Percentiles rank a stretch among this genome's conserved stretches.
phyloP scores from a whole-genome alignment of 2,888 invertebrate species.

The Polylopha cassiicola region DNA sequence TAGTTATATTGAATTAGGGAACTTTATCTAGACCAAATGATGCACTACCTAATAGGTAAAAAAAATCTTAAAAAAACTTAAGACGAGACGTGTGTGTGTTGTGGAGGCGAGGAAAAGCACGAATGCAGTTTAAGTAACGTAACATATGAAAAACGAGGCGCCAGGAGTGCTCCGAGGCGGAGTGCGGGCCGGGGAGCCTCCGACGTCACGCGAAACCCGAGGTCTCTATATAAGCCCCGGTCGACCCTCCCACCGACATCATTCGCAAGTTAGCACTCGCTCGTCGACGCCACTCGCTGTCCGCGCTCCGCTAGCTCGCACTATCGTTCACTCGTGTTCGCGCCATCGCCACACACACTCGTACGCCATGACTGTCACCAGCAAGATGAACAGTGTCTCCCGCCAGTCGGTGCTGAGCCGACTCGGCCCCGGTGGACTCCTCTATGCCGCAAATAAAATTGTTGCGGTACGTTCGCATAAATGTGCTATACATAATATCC shows the following conservation, averaged over 20 bases:
- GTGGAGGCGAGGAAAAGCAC: constrained; percentile 36
- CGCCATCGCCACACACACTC: constrained; percentile 47
- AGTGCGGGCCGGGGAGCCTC: constrained; percentile 39
- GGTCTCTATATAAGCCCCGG: constrained; percentile 66
- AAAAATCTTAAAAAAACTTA: neutral
- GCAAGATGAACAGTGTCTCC: constrained; percentile 75
- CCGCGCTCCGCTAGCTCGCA: constrained; percentile 37
- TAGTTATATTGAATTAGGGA: too few species aligned
- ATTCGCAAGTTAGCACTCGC: constrained; percentile 58
- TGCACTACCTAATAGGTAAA: neutral
- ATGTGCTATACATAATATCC: constrained; percentile 20
- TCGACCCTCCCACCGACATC: constrained; percentile 62
- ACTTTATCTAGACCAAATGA: too few species aligned
- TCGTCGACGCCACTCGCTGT: constrained; percentile 51
- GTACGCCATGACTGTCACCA: constrained; percentile 69
- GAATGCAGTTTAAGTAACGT: constrained; percentile 40
- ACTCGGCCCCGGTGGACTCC: constrained; percentile 68
- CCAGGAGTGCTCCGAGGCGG: constrained; percentile 52
- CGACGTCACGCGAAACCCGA: constrained; percentile 68
- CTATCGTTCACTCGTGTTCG: constrained; percentile 55
- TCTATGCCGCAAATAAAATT: constrained; percentile 71
- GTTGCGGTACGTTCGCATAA: constrained; percentile 68
- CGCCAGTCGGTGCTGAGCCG: constrained; percentile 69
- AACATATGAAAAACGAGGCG: constrained; percentile 49
- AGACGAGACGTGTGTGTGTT: constrained; percentile 30